Conservation (phyloP, 2,113 vertebrate genomes). For the Microtus pennsylvanicus region DNA sequence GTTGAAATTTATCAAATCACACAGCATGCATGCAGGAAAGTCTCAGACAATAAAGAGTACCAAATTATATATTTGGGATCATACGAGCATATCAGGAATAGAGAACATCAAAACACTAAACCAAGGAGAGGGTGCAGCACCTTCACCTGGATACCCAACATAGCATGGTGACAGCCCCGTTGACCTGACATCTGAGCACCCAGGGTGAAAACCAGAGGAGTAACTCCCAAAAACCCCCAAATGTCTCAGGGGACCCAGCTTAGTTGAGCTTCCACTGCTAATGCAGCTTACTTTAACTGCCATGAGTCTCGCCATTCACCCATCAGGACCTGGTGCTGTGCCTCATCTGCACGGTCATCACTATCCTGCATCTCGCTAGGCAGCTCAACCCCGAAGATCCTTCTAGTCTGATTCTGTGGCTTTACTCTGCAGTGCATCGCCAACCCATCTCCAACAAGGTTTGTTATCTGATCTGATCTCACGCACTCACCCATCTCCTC, state of each 20-base stretch:
- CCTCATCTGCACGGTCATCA: neutral
- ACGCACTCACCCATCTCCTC: neutral
- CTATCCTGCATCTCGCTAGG: neutral
- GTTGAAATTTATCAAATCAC: neutral
- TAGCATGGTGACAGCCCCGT: neutral
- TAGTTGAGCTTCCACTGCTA: neutral
- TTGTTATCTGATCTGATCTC: neutral
- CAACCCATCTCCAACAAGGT: neutral
- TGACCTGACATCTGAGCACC: neutral
- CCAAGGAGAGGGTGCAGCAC: neutral
- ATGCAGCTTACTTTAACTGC: neutral
- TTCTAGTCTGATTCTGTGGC: neutral
- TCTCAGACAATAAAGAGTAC: neutral
- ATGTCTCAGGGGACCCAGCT: neutral
- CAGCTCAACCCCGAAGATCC: neutral
- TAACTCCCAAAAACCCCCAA: neutral
- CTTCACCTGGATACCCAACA: neutral
- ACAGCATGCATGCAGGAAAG: neutral
- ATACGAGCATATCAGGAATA: neutral
- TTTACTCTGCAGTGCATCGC: neutral
- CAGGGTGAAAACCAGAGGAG: neutral
- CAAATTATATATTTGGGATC: neutral
- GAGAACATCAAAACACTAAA: neutral
- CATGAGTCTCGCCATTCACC: neutral
- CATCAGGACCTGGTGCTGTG: neutral